Base-by-base conservation (phyloP, 2,113 vertebrate species). In the Burhinus oedicnemus region DNA sequence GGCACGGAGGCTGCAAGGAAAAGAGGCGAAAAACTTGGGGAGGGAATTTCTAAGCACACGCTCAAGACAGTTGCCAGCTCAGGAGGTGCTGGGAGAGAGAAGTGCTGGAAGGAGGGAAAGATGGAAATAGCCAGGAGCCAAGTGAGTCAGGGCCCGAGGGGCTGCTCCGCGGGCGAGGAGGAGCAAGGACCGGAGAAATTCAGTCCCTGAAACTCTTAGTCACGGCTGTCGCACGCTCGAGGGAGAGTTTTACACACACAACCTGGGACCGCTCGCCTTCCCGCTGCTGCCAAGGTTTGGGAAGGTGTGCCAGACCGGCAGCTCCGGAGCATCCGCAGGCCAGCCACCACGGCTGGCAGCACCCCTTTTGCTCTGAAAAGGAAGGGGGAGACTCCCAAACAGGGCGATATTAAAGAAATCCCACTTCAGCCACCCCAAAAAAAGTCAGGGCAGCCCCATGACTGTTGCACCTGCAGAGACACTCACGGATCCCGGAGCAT, bases 231-330 rank as follows among this genome's bases (percentile, higher is more conserved):
- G 8, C 45, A n/a, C 5, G 15, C 45, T 5, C 2, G 18, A 68
- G 47, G 57, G 47, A 36, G 54, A 54, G 17, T 22, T 40, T 62
- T 15, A 1, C 22, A 4, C 2, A 14, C 71, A 3, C 51, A 75
- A 29, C 83, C 71, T 29, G 83, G 57, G 26, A 44, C 30, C 8
- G 4, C 57, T 71, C 49, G 45, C 52, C 71, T 76, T 38, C 60
- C 65, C 3, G 2, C 34, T 36, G 76, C 44, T 13, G 66, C 66
- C 71, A 9, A 26, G 52, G 23, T 51, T 44, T 79, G 85, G 65
- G 13, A 32, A 7, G 25, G 4, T 0, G 3, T 26, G 7, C 10
- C 8, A 2, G n/a, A 16, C 6, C 9, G 1, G 44, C 89, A 8
- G 38, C 78, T 52, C 68, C 10, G 4, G 71, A 18, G 11, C 69